These are phyloP conservation scores for Anhinga anhinga DNA, from an alignment of 2,113 vertebrate species.

Conservation along the genomic window DNA sequence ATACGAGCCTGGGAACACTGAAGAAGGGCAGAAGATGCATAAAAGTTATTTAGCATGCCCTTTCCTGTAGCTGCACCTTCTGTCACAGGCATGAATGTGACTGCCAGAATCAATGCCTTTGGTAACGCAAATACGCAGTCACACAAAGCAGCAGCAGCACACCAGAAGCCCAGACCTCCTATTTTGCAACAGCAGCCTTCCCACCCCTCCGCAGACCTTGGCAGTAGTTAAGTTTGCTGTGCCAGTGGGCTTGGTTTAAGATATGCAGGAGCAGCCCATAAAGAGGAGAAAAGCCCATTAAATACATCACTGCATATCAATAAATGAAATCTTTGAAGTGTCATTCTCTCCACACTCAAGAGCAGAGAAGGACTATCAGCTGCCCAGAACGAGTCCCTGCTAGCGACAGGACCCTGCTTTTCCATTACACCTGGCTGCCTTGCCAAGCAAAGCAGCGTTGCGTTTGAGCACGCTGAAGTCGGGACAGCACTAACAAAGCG, in stretches of 20 bases:
- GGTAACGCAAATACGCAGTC: background rate
- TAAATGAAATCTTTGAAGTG: background rate
- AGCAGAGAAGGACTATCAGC: background rate
- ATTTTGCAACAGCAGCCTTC: background rate
- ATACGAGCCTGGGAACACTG: background rate
- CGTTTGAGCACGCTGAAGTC: background rate
- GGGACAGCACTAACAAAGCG: background rate
- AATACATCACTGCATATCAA: background rate
- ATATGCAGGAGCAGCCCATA: background rate
- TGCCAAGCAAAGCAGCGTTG: accelerated
- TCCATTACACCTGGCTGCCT: background rate
- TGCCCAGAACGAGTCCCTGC: background rate
- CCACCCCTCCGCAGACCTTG: background rate
- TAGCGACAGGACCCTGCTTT: background rate
- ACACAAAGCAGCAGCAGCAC: background rate
- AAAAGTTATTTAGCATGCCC: background rate
- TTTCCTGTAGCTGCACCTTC: background rate
- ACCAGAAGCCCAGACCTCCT: background rate
- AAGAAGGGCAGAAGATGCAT: background rate
- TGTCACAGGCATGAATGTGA: background rate
- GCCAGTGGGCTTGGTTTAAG: background rate
- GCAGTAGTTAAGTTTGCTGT: background rate
- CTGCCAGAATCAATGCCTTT: background rate
- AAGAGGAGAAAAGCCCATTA: background rate
- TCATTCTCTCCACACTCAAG: background rate